Evolutionary conservation across 2,113 vertebrate species (phyloP), one percentile per base, ranked within the genome.

Genomic region (Brienomyrus longianalis): DNA sequence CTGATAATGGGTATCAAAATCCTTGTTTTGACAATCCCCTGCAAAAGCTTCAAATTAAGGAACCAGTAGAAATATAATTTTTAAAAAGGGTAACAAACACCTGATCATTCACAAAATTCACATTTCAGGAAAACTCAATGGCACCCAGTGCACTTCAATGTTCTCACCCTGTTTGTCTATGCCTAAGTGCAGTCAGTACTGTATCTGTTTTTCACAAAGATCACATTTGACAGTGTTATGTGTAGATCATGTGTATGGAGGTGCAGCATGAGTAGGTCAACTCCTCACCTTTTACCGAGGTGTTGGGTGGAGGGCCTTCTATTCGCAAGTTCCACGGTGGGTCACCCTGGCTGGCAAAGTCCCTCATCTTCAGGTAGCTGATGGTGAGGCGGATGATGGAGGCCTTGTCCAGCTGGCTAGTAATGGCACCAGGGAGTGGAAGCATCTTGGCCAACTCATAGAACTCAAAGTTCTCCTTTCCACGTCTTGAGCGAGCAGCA

Each of bases 311-410:
- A 89, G 98, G 98, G 88, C 97, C 98, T 96, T 99, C 98, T 92
- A 98, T 97, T 91, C 97, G 96, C 95, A 99, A 94, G 96, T 99
- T 99, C 98, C 98, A 99, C 0, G 98, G 98, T 88, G 98, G 98
- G 95, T 99, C 98, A 0, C 98, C 98, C 93, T 98, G 98, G 95
- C 98, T 99, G 95, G 98, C 97, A 92, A 99, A 99, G 96, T 99
- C 98, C 92, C 98, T 97, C 98, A 99, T 99, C 96, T 99, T 99
- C 95, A 99, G 97, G 95, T 99, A 99, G 95, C 98, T 99, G 96
- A 99, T 99, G 95, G 98, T 99, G 93, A 99, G 97, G 90, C 98
- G 96, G 92, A 99, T 99, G 95, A 99, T 99, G 94, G 98, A 99
- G 19, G 98, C 98, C 94, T 99, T 99, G 96, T 99, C 98, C 92